Base-by-base conservation (phyloP, 2,797 vertebrate genomes). In the Manis javanica region DNA sequence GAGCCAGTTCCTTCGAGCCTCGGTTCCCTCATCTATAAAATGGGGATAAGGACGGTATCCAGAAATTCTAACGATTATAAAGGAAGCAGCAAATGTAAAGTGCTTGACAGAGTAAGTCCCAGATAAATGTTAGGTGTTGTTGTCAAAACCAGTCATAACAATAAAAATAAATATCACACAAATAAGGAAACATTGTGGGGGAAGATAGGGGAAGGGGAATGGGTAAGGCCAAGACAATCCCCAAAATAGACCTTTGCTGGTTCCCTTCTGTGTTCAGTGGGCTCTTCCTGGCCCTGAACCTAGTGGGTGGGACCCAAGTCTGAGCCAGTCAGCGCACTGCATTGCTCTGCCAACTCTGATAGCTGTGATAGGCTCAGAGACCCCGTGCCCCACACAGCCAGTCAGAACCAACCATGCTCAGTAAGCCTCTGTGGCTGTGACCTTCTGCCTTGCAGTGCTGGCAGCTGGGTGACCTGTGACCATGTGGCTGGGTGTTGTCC, bases 11-110 rank as follows among this genome's bases (percentile, higher is more conserved):
- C 31, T 79, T 77, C 63, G 51, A 68, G 46, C 53, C 59, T 96
- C 72, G 42, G 29, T 66, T 84, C 83, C 46, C 37, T 74, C 66
- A 39, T 87, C 51, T 75, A 66, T 64, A 88, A 51, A 94, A 69
- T 37, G 57, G 31, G 61, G 19, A n/a, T 55, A 71, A 26, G 57
- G 39, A 61, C 23, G 19, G n/a, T 37, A 63, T 69, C 5, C 83
- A 31, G 63, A 11, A 2, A 21, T 3, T 26, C 19, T n/a, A 72
- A 88, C 61, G 37, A 51, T 64, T 31, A 46, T 31, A 46, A 46
- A 37, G 26, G 39, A 71, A 39, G 11, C 42, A 53, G 39, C 37
- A 42, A 82, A 39, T n/a, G 72, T 86, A 42, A 78, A 74, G 66
- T n/a, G 34, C 68, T 55, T 71, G 61, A n/a, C 66, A 31, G 14